These are phyloP conservation scores for Drosophila percnosoma DNA, from an alignment of 2,888 invertebrate species.

Conservation along the genomic window DNA sequence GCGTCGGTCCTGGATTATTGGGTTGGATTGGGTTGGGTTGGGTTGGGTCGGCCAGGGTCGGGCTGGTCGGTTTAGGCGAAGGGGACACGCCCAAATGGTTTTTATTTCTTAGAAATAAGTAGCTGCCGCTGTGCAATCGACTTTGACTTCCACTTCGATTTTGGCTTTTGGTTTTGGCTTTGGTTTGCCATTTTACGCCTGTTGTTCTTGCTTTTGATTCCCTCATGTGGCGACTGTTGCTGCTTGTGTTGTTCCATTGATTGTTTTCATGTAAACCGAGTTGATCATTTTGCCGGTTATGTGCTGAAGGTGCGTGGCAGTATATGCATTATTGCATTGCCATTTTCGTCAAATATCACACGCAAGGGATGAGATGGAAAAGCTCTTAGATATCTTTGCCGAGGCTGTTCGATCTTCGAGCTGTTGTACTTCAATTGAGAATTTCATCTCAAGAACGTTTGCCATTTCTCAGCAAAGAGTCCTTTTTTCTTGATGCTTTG, in stretches of 20 bases:
- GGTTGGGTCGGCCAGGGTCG: constrained; percentile 2
- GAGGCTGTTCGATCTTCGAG: background rate
- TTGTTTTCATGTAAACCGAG: constrained; percentile 22
- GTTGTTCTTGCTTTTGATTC: constrained; percentile 20
- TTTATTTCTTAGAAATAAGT: constrained; percentile 76
- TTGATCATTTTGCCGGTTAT: constrained; percentile 7
- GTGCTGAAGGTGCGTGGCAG: background rate
- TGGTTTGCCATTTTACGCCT: constrained; percentile 48
- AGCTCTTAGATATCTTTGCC: background rate
- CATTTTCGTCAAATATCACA: background rate
- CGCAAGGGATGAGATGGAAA: background rate
- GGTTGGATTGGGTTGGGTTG: constrained; percentile 19
- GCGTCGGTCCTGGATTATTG: constrained; percentile 30
- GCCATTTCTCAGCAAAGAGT: background rate
- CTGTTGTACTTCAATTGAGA: background rate
- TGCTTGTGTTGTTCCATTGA: constrained; percentile 16
- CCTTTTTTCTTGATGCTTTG: background rate
- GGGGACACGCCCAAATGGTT: constrained; percentile 72
- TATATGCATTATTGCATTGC: background rate
- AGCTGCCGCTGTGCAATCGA: constrained; percentile 43
- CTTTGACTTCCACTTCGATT: constrained; percentile 28
- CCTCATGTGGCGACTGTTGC: constrained; percentile 2
- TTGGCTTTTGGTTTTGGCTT: constrained; percentile 11
- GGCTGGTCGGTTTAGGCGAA: constrained; percentile 35
- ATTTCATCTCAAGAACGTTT: background rate